Evolutionary conservation across 1,140 invertebrate genomes (phyloP), one percentile per base, ranked within the genome.

Genomic region (Zelostemma sp.): DNA sequence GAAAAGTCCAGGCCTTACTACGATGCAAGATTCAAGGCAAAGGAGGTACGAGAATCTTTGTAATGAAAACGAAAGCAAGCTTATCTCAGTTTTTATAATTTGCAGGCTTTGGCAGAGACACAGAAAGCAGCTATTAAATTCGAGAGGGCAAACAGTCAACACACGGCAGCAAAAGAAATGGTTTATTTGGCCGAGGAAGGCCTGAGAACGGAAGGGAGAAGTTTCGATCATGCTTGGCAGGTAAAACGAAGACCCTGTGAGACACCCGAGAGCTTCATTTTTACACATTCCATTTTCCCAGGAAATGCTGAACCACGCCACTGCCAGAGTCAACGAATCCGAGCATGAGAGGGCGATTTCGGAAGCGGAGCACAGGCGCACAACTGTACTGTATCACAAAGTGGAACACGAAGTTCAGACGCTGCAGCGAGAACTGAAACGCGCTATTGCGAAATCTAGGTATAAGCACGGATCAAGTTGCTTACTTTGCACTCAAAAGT

Each of bases 241-340:
- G 84, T 86, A 35, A 35, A 9, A 35, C 2, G 2, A 6, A 8
- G 3, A 28, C 3, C 25, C 25, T 28, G n/a, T 8, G 25, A 28
- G 25, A 3, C 25, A 8, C 25, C 25, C 3, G 25, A 28, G n/a
- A n/a, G n/a, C n/a, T n/a, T 28, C 8, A 28, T 28, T 28, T 3
- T 28, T 8, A 4, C 3, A 28, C 8, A 4, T 3, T 28, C 3
- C 25, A 8, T 28, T 4, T 28, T 3, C n/a, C 33, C 35, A 85
- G 86, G 97, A 98, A 88, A 97, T 97, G 95, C 88, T 99, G 14
- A 98, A 98, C 85, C 95, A 97, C 87, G 95, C 96, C 54, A 97
- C 95, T 6, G 91, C 94, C 58, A 92, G 96, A 84, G 95, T 96
- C 75, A 89, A 88, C 75, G 87, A 88, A 83, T 92, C 92, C 5